Conservation (phyloP, 2,113 vertebrate species). For the Centropus bengalensis region DNA sequence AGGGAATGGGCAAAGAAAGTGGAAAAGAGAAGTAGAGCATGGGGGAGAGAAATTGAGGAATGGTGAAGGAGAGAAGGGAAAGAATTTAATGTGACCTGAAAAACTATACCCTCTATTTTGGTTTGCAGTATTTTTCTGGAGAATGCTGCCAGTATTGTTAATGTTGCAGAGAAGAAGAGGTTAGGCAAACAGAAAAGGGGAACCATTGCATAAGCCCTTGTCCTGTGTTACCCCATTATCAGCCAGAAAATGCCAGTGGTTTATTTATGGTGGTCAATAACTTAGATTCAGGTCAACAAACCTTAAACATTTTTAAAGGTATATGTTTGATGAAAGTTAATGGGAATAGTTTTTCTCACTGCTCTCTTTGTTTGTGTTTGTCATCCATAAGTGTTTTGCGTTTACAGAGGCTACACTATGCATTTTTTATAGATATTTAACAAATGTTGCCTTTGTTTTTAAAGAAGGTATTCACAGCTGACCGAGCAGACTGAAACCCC, state of each 20-base stretch:
- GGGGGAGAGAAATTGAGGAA: not conserved
- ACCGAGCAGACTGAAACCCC: not conserved
- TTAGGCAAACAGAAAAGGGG: not conserved
- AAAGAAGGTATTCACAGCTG: not conserved
- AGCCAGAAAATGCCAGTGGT: not conserved
- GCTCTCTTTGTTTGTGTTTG: not conserved
- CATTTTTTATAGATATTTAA: not conserved
- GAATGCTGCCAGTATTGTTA: not conserved
- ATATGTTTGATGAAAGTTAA: not conserved
- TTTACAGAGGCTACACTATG: not conserved
- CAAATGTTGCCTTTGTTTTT: not conserved
- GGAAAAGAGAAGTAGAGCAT: not conserved
- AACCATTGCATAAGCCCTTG: rapidly evolving
- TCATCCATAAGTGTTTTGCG: not conserved
- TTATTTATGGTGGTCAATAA: not conserved
- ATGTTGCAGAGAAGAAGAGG: not conserved
- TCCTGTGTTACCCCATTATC: not conserved
- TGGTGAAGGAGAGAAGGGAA: not conserved
- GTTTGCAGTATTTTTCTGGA: conserved; percentile 5
- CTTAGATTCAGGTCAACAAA: not conserved
- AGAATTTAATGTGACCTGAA: not conserved
- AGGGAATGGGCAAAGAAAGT: not conserved
- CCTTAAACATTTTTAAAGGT: not conserved
- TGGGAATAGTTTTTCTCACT: not conserved
- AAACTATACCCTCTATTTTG: not conserved